These are phyloP conservation scores for Apomyelois bistriatella DNA, from an alignment of 2,888 invertebrate genomes.

Conservation along the genomic window DNA sequence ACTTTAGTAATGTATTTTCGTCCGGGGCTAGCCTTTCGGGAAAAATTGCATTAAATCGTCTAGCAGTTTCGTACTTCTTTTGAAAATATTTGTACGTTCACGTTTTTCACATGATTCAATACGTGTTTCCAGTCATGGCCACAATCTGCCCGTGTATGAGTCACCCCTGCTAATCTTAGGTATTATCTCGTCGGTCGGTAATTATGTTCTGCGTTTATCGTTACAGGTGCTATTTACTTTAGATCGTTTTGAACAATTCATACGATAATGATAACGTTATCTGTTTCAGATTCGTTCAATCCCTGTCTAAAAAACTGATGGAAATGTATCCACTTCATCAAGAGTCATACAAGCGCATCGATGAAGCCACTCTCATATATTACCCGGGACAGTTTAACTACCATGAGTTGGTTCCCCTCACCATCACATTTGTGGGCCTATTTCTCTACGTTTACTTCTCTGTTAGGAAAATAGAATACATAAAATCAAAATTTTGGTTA, in stretches of 20 bases:
- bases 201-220: neutral
- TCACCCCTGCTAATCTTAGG: neutral
- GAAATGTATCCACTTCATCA: slow-evolving; percentile 87
- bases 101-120: no score
- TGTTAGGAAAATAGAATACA: slow-evolving; percentile 96
- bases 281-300: slow-evolving; percentile 85
- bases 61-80: no score
- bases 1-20: no score
- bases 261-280: slow-evolving; percentile 5
- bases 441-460: slow-evolving; percentile 97
- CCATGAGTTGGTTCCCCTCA: slow-evolving; percentile 90
- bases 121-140: no score
- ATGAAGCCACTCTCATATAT: slow-evolving; percentile 83
- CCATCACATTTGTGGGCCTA: slow-evolving; percentile 90
- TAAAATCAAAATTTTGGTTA: slow-evolving; percentile 91
- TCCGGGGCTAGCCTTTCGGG: no score
- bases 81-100: no score
- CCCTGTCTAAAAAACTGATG: slow-evolving; percentile 84
- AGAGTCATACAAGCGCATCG: slow-evolving; percentile 55
- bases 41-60: no score
- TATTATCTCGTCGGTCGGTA: neutral
- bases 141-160: neutral
- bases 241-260: neutral
- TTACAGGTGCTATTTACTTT: neutral
- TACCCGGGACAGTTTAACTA: slow-evolving; percentile 94